These are phyloP conservation scores for Styela clava DNA, from an alignment of 23 tunicate species.

Conservation along the genomic window DNA sequence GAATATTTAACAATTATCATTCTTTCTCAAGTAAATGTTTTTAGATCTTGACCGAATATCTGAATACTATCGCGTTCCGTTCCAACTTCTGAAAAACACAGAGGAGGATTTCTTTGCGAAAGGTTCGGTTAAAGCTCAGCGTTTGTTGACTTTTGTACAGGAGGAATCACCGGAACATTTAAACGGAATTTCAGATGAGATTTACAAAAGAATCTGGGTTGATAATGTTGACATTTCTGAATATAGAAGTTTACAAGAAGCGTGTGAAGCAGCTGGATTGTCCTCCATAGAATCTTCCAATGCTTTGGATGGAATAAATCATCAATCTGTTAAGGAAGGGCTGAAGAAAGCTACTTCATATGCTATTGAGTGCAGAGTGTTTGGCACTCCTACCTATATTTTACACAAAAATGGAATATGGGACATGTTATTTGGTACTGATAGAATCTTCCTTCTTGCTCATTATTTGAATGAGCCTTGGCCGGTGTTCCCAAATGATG, in stretches of 20 bases:
- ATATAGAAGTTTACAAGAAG: conserved; percentile 37
- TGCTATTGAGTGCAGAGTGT: conserved; percentile 66
- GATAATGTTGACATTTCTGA: conserved; percentile 50
- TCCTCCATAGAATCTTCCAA: conserved; percentile 13
- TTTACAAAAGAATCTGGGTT: conserved; percentile 52
- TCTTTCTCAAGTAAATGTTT: conserved; percentile 40
- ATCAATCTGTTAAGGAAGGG: conserved; percentile 22
- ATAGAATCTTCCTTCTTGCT: conserved; percentile 73
- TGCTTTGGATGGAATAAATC: conserved; percentile 1
- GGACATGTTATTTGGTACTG: conserved; percentile 78
- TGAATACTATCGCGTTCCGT: conserved; percentile 60
- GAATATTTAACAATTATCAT: too few relatives aligned
- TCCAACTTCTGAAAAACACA: conserved; percentile 48
- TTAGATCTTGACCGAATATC: conserved; percentile 60
- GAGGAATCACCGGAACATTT: conserved; percentile 42
- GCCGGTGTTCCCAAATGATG: too few relatives aligned
- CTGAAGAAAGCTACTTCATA: conserved; percentile 37
- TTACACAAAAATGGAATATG: conserved; percentile 51
- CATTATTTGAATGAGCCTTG: conserved; percentile 56
- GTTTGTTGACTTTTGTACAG: conserved; percentile 50
- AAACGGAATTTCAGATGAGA: conserved; percentile 37
- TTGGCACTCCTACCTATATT: conserved; percentile 85
- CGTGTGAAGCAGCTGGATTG: conserved; percentile 48
- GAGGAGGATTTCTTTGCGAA: conserved; percentile 54
- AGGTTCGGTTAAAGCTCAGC: conserved; percentile 60